phyloP scores from a whole-genome alignment of 1,140 invertebrate species.

The Thalassaphorura encarpata region DNA sequence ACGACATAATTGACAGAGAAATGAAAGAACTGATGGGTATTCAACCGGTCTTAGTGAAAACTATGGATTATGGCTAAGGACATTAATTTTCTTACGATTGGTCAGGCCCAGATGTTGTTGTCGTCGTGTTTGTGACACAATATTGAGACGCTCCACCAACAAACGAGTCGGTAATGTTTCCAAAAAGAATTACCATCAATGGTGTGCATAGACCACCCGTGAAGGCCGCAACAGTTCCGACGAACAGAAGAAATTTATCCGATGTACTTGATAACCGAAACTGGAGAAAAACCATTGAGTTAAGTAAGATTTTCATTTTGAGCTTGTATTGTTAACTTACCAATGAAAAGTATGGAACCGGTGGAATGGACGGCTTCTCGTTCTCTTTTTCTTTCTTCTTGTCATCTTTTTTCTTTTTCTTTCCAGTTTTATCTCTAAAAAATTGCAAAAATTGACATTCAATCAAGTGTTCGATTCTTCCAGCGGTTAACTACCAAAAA shows the following conservation, averaged over 20 bases:
- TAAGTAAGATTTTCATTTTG: not conserved
- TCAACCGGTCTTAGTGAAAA: not conserved
- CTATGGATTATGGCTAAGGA: not conserved
- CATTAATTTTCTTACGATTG: no score
- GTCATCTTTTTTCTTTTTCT: not conserved
- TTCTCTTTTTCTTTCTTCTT: not conserved
- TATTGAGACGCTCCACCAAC: slow-evolving; percentile 4
- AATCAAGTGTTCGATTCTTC: no score
- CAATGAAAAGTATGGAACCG: not conserved
- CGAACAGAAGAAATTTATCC: slow-evolving; percentile 10
- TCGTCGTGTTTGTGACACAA: slow-evolving; percentile 1
- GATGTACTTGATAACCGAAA: slow-evolving; percentile 15
- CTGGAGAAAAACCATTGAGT: slow-evolving; percentile 1
- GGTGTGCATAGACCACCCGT: slow-evolving; percentile 14
- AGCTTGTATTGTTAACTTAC: not conserved
- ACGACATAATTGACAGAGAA: no score
- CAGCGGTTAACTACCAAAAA: no score
- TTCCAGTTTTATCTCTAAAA: not conserved
- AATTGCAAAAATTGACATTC: no score
- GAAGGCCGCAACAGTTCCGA: slow-evolving; percentile 9
- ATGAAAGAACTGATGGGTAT: not conserved
- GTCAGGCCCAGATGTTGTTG: no score
- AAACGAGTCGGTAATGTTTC: slow-evolving; percentile 16
- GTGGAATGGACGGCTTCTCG: not conserved
- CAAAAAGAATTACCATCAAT: slow-evolving; percentile 23